Evolutionary conservation across 2,113 vertebrate species (phyloP).

Genomic region (Myxocyprinus asiaticus): DNA sequence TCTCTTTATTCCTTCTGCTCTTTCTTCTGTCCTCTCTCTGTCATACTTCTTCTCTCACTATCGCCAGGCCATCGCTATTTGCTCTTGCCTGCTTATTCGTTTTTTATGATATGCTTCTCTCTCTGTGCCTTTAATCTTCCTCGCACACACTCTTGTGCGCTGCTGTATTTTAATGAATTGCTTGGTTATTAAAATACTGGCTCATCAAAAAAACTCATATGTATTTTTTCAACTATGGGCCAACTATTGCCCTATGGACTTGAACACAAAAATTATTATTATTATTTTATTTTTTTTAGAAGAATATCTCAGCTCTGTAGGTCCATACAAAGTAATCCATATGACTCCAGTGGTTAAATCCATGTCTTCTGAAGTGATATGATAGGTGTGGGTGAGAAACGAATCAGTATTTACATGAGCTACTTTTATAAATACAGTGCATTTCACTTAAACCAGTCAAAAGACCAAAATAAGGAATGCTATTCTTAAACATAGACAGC

Average conservation of each 20-base stretch:
- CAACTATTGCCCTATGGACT: not conserved
- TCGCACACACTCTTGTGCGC: not conserved
- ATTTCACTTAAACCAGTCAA: no score
- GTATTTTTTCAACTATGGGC: not conserved
- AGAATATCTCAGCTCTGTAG: no score
- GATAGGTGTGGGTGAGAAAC: no score
- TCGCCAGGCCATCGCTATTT: not conserved
- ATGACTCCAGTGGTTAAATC: no score
- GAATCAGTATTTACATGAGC: no score
- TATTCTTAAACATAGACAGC: no score
- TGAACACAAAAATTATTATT: not conserved
- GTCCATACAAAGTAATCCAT: no score
- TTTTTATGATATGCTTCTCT: conserved; percentile 27
- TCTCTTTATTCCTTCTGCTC: conserved; percentile 25
- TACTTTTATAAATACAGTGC: no score
- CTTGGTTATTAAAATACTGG: not conserved
- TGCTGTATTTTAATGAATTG: not conserved
- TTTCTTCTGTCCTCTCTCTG: not conserved
- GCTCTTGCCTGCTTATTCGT: conserved; percentile 55
- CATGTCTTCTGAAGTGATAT: no score
- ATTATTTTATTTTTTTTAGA: no score
- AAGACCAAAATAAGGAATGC: no score
- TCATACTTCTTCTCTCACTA: not conserved
- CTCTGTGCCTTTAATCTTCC: not conserved
- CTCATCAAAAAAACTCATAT: not conserved